Evolutionary conservation across 2,113 vertebrate genomes (phyloP).

Genomic region (Lepus americanus): DNA sequence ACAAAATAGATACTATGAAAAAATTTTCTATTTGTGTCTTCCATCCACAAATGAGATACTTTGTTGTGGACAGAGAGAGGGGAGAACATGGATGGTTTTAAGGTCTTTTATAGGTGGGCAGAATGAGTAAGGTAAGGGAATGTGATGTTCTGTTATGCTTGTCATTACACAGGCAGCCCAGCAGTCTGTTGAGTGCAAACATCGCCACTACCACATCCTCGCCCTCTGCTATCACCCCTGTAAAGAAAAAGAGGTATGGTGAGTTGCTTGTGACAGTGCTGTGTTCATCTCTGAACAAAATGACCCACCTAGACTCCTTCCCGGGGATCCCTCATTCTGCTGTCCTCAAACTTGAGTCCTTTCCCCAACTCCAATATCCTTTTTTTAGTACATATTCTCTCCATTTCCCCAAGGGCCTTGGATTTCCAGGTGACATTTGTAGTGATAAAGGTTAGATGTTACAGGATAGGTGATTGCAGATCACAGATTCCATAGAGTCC

Average conservation of each 20-base stretch:
- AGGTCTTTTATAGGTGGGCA: not conserved
- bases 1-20: not conserved
- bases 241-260: slow-evolving; percentile 88
- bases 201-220: not conserved
- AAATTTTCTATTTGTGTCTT: not conserved
- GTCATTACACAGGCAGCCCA: slow-evolving; percentile 76
- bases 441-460: not conserved
- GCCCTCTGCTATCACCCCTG: slow-evolving; percentile 67
- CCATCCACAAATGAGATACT: not conserved
- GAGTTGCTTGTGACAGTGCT: not conserved
- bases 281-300: not conserved
- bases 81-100: not conserved
- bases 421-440: not conserved
- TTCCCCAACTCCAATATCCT: not conserved
- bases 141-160: not conserved
- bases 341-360: not conserved
- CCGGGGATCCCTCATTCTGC: not conserved
- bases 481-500: not conserved
- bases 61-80: not conserved
- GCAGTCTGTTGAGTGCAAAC: not conserved
- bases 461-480: not conserved
- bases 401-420: not conserved
- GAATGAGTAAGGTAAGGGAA: not conserved
- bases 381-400: not conserved
- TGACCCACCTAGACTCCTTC: not conserved